A percentile compares a stretch with the other conserved stretches of the same genome.
These are phyloP conservation scores for cattle (Bos taurus) DNA, from an alignment of 2,113 vertebrate genomes.

Conservation along the genomic window ARS-UCD2.0 NC_037338.1:90894501-90895000, in stretches of 20 bases:
- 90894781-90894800: background rate
- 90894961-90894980: background rate
- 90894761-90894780: too few species aligned
- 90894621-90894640: rapidly evolving
- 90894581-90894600: rapidly evolving
- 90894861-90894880: background rate
- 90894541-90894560: rapidly evolving
- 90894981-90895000: too few species aligned
- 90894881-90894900: background rate
- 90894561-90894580: rapidly evolving
- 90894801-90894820: rapidly evolving
- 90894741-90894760: background rate
- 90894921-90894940: background rate
- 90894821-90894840: background rate
- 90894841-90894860: rapidly evolving
- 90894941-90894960: background rate
- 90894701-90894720: background rate
- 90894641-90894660: too few species aligned
- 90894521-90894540: background rate
- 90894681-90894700: background rate
- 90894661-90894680: background rate
- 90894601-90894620: too few species aligned
- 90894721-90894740: background rate
- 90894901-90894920: too few species aligned
- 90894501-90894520: too few species aligned